phyloP scores from a whole-genome alignment of 1,140 invertebrate genomes.

The Leptoteleia sp. region DNA sequence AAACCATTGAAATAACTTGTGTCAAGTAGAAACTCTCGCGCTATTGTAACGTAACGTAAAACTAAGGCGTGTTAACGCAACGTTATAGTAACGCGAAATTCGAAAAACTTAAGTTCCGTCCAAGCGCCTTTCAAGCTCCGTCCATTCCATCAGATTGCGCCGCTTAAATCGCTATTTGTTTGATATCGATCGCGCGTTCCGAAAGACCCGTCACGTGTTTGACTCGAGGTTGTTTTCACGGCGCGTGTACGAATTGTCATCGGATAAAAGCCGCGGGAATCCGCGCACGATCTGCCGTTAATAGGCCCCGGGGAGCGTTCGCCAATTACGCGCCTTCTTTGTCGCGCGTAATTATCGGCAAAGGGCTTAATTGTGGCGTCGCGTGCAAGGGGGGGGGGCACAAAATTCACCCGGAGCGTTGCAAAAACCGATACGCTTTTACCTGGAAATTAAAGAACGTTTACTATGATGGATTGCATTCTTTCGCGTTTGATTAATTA shows the following conservation, averaged over 20 bases:
- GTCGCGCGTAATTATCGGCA: conserved; percentile 34
- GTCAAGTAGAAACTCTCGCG: no score
- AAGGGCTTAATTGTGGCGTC: conserved; percentile 28
- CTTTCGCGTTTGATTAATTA: conserved; percentile 46
- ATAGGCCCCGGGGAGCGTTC: conserved; percentile 7
- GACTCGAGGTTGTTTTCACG: conserved; percentile 14
- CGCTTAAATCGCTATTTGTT: conserved; percentile 40
- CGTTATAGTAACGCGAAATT: no score
- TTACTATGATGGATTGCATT: conserved; percentile 45
- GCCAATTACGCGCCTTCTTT: conserved; percentile 34
- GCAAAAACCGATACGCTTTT: conserved; percentile 39
- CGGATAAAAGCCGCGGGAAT: conserved; percentile 61
- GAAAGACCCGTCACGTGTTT: neutral
- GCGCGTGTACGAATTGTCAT: conserved; percentile 60
- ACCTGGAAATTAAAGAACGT: conserved; percentile 43
- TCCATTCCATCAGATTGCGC: conserved; percentile 36
- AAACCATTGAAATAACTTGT: no score
- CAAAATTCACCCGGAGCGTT: conserved; percentile 34
- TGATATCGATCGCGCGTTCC: conserved; percentile 42
- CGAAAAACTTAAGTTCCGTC: no score
- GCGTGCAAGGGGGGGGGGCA: conserved; percentile 42
- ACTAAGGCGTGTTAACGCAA: no score
- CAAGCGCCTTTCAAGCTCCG: no score
- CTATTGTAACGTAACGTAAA: no score
- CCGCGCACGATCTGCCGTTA: conserved; percentile 44